These are phyloP conservation scores for Lates calcarifer DNA, from an alignment of 2,113 vertebrate species.

Conservation along the genomic window DNA sequence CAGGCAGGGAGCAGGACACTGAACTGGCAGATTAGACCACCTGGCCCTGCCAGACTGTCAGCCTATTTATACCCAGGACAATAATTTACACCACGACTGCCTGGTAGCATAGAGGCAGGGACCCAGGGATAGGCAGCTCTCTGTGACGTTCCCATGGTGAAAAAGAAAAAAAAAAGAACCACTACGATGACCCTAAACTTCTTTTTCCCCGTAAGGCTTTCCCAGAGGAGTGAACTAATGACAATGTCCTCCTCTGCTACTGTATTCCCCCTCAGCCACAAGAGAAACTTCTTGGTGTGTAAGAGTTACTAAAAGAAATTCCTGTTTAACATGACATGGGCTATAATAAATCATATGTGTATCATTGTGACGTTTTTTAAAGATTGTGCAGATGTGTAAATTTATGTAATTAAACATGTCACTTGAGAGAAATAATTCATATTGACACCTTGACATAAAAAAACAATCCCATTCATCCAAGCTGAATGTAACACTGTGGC, in stretches of 20 bases:
- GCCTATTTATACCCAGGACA: conserved; percentile 82
- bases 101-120: conserved; percentile 40
- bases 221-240: conserved; percentile 36
- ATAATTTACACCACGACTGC: conserved; percentile 72
- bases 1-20: conserved; percentile 60
- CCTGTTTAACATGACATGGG: conserved; percentile 1
- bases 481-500: conserved; percentile 5
- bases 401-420: conserved; percentile 1
- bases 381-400: background rate
- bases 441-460: conserved; percentile 3
- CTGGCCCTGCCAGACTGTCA: conserved; percentile 79
- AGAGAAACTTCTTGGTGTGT: conserved; percentile 11
- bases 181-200: conserved; percentile 44
- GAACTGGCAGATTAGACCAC: conserved; percentile 79
- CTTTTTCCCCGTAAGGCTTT: conserved; percentile 15
- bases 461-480: background rate
- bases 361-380: background rate
- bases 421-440: background rate
- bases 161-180: conserved; percentile 7
- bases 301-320: conserved; percentile 23
- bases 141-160: conserved; percentile 36
- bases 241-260: conserved; percentile 9
- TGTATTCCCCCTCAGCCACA: background rate
- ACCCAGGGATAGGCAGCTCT: conserved; percentile 23
- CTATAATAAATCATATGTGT: background rate